Evolutionary conservation across 2,797 vertebrate species (phyloP).

Genomic region (Hydrocynus forskahlii): DNA sequence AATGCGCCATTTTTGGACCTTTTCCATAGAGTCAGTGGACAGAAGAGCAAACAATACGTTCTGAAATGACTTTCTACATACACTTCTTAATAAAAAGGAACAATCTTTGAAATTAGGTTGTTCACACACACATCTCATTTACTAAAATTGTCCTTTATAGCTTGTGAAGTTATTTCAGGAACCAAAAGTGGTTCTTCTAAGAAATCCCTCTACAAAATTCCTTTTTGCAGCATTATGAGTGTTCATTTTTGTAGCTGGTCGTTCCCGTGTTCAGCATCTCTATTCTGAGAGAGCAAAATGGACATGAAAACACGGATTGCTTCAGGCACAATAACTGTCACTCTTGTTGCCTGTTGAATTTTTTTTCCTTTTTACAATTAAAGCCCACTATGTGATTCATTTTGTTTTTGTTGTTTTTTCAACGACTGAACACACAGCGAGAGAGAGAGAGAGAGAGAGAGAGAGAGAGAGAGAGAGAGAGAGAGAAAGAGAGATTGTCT

Average conservation of each 20-base stretch:
- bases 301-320: neutral
- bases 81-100: too few relatives aligned
- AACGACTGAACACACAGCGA: conserved; percentile 32
- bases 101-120: too few relatives aligned
- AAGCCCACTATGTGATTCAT: conserved; percentile 44
- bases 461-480: neutral
- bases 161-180: too few relatives aligned
- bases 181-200: too few relatives aligned
- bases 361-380: conserved; percentile 39
- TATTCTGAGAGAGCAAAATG: neutral
- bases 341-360: conserved; percentile 46
- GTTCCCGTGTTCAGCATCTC: neutral
- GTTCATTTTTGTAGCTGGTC: neutral
- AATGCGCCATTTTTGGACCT: too few relatives aligned
- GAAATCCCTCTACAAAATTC: neutral
- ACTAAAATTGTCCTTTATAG: too few relatives aligned
- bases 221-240: neutral
- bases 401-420: conserved; percentile 25
- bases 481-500: conserved; percentile 28
- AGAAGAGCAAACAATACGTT: too few relatives aligned
- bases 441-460: neutral
- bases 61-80: too few relatives aligned
- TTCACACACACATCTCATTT: too few relatives aligned
- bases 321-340: conserved; percentile 31
- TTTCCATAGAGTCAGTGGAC: too few relatives aligned